Conservation (phyloP, 2,888 invertebrate genomes). For the Synanthedon tipuliformis region DNA sequence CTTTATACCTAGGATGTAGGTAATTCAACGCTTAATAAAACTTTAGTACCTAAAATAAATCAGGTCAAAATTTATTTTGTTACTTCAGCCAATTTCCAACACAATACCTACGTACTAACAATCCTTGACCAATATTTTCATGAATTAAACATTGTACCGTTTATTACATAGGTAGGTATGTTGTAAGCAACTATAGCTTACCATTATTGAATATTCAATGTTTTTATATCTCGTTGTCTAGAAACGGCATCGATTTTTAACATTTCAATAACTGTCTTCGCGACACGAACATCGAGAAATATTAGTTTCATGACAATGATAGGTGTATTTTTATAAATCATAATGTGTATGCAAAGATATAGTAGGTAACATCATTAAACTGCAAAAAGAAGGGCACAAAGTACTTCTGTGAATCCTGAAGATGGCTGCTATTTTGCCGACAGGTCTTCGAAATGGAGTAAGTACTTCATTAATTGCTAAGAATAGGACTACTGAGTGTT, state of each 20-base stretch:
- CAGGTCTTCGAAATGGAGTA: conserved; percentile 48
- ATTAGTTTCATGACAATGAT: too few species aligned
- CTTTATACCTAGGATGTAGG: too few species aligned
- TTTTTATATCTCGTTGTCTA: conserved; percentile 46
- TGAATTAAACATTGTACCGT: background rate
- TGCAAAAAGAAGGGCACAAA: background rate
- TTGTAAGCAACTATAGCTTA: background rate
- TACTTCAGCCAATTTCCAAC: too few species aligned
- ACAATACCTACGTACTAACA: too few species aligned
- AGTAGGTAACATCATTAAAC: too few species aligned
- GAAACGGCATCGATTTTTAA: conserved; percentile 56
- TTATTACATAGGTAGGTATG: background rate
- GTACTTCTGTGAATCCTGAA: background rate
- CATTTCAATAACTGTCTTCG: background rate
- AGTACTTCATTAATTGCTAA: conserved; percentile 13
- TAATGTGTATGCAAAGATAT: too few species aligned
- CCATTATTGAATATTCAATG: conserved; percentile 5
- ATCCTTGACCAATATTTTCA: background rate
- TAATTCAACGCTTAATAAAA: too few species aligned
- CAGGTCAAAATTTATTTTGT: too few species aligned
- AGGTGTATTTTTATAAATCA: too few species aligned
- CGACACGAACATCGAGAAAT: background rate
- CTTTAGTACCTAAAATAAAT: too few species aligned
- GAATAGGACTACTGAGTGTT: too few species aligned
- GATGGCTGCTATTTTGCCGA: conserved; percentile 53